phyloP scores from a whole-genome alignment of 2,888 invertebrate species.

The Machimus rusticus region DNA sequence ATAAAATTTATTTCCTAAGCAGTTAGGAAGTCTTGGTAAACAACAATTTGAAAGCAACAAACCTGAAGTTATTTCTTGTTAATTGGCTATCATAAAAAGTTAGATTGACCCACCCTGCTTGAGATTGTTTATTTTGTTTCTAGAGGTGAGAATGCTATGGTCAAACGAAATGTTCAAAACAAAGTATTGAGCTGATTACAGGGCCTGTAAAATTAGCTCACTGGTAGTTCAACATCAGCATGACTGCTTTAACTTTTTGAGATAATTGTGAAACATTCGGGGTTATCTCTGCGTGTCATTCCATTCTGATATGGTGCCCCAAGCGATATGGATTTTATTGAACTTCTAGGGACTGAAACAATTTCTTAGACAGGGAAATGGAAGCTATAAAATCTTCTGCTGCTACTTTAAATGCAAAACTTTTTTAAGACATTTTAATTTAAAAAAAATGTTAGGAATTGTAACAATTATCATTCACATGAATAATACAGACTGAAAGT shows the following conservation, averaged over 20 bases:
- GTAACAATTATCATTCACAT: neutral
- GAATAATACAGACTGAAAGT: neutral
- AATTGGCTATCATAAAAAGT: neutral
- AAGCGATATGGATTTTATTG: neutral
- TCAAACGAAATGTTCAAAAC: neutral
- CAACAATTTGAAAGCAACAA: neutral
- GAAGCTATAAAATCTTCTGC: neutral
- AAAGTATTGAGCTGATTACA: neutral
- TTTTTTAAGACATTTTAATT: neutral
- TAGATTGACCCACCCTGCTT: neutral
- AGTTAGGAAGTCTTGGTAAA: neutral
- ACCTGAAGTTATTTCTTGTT: neutral
- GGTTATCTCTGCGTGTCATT: conserved; percentile 9
- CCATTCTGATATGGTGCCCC: neutral
- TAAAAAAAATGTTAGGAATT: neutral
- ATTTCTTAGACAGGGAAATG: neutral
- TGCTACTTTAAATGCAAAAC: no score
- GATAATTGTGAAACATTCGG: neutral
- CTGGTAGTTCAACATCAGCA: neutral
- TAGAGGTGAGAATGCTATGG: neutral
- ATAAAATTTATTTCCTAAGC: neutral
- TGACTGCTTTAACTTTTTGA: neutral
- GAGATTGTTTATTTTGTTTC: neutral
- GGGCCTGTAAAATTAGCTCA: neutral
- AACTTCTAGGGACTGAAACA: neutral